These are phyloP conservation scores for Polydrusus pterygomalis DNA, from an alignment of 2,888 invertebrate genomes.

Conservation along the genomic window DNA sequence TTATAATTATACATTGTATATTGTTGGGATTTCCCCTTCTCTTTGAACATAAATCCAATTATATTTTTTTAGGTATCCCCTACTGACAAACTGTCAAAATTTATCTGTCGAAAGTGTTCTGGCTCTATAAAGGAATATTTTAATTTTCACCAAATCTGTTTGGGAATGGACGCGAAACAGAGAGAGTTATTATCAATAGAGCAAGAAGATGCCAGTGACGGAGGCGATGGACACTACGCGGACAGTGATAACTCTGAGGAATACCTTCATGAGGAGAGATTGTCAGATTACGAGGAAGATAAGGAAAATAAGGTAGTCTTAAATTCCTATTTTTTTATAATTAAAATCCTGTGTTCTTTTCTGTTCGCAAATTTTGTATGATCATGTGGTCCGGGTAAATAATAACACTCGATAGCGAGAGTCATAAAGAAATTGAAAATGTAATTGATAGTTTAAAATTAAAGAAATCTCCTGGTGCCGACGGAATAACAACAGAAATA, in stretches of 20 bases:
- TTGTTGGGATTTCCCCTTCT: no score
- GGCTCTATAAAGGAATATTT: conserved; percentile 61
- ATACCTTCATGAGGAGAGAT: conserved; percentile 47
- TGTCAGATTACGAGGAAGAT: conserved; percentile 44
- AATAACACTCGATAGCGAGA: no score
- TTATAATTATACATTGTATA: no score
- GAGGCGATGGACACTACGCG: conserved; percentile 10
- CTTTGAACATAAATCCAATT: no score
- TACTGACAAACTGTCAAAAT: conserved; percentile 64
- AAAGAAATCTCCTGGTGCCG: no score
- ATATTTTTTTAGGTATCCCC: conserved; percentile 60
- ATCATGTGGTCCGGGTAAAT: no score
- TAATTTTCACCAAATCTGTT: conserved; percentile 63
- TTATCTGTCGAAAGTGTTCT: conserved; percentile 64
- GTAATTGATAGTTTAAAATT: no score
- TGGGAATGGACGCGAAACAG: conserved; percentile 61
- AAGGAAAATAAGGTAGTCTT: conserved; percentile 30
- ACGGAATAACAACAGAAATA: no score
- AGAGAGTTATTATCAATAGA: conserved; percentile 33
- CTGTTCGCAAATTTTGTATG: no score
- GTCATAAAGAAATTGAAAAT: no score
- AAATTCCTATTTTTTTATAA: no score
- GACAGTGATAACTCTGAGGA: conserved; percentile 45
- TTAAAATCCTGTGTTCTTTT: no score
- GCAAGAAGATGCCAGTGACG: not conserved